Evolutionary conservation across 2,888 invertebrate species (phyloP), one percentile per base, ranked within the genome.

Genomic region (Synergus umbraculus): DNA sequence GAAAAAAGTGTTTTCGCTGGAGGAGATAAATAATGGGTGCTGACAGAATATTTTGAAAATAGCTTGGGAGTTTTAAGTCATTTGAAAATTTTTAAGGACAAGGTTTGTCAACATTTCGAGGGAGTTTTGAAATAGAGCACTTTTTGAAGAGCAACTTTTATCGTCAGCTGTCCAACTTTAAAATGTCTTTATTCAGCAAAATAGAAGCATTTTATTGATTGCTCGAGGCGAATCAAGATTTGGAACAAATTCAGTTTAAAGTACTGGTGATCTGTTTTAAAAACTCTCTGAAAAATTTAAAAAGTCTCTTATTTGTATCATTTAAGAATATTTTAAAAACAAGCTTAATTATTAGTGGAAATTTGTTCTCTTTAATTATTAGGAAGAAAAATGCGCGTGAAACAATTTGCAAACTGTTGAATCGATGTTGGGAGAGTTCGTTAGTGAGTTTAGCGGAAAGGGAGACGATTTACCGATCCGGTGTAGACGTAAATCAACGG

Each of bases 401-500:
- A 67, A 67, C 22, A 67, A 73, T 73, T 73, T 49, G 37, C 54
- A 37, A 73, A 41, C 54, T 73, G 69, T 54, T 54, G 54, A 54
- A 49, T 73, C 69, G 29, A 46, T 69, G 54, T 54, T 46, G 49
- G 29, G 13, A 49, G 15, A 73, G 69, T 49, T 73, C 49, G n/a
- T 73, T 73, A 73, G 49, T 73, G 37, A 49, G 54, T 54, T 49
- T 54, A 37, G n/a, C 10, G 49, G 69, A 73, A 73, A 54, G 29
- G 37, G 37, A 54, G 69, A 54, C 69, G 69, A 73, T 73, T 73
- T 73, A 73, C 69, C 69, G 69, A 73, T 73, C 37, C 54, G 9
- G 49, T 29, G 69, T 73, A 49, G 13, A 77, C 86, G 86, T 89
- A 89, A 87, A 89, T 89, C 89, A 89, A 83, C 80, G 83, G 76